phyloP scores from a whole-genome alignment of 2,113 vertebrate species.

The Corythoichthys haematopterus region DNA sequence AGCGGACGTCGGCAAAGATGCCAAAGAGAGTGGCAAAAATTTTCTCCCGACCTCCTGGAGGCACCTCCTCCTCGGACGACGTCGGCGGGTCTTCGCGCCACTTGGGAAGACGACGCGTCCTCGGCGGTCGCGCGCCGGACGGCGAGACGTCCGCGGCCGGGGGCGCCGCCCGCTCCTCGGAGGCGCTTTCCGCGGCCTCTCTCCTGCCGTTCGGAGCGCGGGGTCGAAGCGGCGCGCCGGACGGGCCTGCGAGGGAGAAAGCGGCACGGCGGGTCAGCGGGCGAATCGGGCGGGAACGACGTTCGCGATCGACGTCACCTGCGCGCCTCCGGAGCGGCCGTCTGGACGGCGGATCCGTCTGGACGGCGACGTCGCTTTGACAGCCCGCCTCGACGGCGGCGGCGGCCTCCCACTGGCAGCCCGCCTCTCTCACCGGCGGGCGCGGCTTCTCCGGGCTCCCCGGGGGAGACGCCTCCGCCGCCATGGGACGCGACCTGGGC shows the following conservation, averaged over 20 bases:
- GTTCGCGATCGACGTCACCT: slow-evolving; percentile 18
- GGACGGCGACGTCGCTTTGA: slow-evolving; percentile 40
- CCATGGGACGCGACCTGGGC: neutral
- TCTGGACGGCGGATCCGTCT: slow-evolving; percentile 57
- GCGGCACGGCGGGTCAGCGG: neutral
- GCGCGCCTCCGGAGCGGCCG: slow-evolving; percentile 37
- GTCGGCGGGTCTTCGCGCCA: neutral
- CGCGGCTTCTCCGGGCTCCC: neutral
- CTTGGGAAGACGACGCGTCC: neutral
- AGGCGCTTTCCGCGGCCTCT: neutral
- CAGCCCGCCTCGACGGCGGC: slow-evolving; percentile 51
- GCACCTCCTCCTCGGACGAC: neutral
- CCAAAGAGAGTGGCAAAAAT: neutral
- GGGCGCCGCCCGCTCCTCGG: neutral
- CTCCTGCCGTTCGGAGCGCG: slow-evolving; percentile 42
- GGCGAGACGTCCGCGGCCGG: neutral
- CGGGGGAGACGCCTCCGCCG: neutral
- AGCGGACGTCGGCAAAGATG: no score
- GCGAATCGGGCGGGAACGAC: neutral
- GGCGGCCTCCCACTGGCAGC: slow-evolving; percentile 54
- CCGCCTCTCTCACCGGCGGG: slow-evolving; percentile 34
- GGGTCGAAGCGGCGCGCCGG: slow-evolving; percentile 42
- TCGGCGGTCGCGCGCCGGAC: slow-evolving; percentile 20
- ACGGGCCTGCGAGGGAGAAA: slow-evolving; percentile 11
- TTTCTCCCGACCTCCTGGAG: slow-evolving; percentile 21